These are phyloP conservation scores for Tachysurus fulvidraco DNA, from an alignment of 2,113 vertebrate genomes.

Conservation along the genomic window DNA sequence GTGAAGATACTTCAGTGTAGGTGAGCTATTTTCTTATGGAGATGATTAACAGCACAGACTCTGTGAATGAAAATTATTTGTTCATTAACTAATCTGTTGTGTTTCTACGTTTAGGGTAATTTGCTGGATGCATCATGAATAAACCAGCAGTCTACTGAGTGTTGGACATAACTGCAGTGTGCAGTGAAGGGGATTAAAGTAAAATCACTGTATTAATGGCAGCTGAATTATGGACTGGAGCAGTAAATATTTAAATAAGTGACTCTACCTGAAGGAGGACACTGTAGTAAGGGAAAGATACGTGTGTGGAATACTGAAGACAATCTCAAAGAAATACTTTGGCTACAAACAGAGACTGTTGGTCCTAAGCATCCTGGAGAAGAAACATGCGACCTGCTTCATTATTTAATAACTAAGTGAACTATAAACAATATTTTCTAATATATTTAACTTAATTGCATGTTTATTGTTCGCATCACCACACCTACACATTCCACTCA, in stretches of 20 bases:
- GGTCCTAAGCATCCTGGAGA: background rate
- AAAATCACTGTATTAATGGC: background rate
- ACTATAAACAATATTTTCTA: background rate
- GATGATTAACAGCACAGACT: background rate
- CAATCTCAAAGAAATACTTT: background rate
- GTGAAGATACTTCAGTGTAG: background rate
- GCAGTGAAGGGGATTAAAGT: background rate
- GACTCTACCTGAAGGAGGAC: background rate
- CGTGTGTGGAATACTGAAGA: background rate
- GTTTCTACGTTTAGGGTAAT: background rate
- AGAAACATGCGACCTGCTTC: background rate
- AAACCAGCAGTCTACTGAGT: background rate
- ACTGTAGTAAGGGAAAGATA: background rate
- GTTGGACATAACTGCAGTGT: background rate
- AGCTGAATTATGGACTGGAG: background rate
- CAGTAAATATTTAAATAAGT: background rate
- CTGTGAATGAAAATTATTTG: background rate
- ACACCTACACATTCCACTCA: background rate
- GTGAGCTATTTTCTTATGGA: background rate
- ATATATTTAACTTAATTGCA: background rate
- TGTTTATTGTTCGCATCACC: background rate
- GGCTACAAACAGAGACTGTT: background rate
- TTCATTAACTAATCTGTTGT: background rate
- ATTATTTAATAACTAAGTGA: background rate
- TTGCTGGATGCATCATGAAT: background rate